Evolutionary conservation across 2,113 vertebrate genomes (phyloP).

Genomic region (Otocyon megalotis): DNA sequence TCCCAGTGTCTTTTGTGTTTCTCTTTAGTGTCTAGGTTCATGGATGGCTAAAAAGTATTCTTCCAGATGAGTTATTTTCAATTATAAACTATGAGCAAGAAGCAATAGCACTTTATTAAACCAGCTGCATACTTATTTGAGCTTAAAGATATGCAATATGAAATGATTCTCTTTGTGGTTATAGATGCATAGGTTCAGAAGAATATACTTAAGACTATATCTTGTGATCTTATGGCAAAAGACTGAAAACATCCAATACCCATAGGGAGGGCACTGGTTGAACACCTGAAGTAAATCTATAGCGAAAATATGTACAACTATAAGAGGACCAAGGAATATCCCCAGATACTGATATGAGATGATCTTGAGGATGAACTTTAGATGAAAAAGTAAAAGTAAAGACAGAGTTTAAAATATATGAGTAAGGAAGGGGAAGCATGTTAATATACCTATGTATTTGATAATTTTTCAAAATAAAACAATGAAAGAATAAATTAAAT

Average conservation of each 20-base stretch:
- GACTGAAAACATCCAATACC: neutral
- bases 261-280: neutral
- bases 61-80: neutral
- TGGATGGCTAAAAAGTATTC: neutral
- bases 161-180: neutral
- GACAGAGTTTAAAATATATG: neutral
- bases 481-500: neutral
- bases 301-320: neutral
- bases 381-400: slow-evolving; percentile 18
- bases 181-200: neutral
- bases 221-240: neutral
- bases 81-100: neutral
- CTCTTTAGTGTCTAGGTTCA: neutral
- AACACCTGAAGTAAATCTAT: neutral
- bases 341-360: neutral
- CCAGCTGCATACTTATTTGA: neutral
- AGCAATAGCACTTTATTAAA: neutral
- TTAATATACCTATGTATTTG: neutral
- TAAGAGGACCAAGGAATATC: neutral
- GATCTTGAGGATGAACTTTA: neutral
- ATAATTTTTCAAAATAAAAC: slow-evolving; percentile 18
- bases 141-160: neutral
- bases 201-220: neutral
- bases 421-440: neutral
- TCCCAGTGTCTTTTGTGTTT: neutral